Evolutionary conservation across 1,140 invertebrate species (phyloP).

Genomic region (Hylyphantes graminicola): DNA sequence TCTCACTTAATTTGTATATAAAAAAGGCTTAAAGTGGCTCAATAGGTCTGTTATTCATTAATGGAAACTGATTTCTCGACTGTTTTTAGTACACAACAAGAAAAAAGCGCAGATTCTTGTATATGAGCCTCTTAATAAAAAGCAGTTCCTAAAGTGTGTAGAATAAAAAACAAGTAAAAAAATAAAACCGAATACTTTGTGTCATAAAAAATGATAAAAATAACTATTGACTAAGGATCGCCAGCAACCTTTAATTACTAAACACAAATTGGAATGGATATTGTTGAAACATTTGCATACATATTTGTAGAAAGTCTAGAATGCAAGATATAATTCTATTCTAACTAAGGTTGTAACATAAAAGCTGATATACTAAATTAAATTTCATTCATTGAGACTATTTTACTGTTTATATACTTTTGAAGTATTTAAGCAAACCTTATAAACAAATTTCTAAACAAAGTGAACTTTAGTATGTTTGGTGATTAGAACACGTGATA

Average conservation of each 20-base stretch:
- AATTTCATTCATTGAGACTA: not conserved
- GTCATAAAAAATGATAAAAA: not conserved
- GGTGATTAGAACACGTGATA: not conserved
- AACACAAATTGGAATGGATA: slow-evolving; percentile 5
- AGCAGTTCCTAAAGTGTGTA: not conserved
- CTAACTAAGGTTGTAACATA: not conserved
- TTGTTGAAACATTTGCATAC: not conserved
- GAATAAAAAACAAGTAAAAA: not conserved
- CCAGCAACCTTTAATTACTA: slow-evolving; percentile 28
- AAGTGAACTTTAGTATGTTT: not conserved
- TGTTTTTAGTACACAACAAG: not conserved
- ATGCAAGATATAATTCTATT: not conserved
- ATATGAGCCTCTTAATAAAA: not conserved
- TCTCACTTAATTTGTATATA: not conserved
- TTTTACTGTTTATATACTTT: not conserved
- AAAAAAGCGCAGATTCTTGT: not conserved
- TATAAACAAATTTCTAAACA: not conserved
- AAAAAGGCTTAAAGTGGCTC: not conserved
- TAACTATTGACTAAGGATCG: slow-evolving; percentile 23
- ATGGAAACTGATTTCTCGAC: too few relatives aligned
- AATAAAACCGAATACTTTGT: not conserved
- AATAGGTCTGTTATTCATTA: too few relatives aligned
- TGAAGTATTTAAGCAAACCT: not conserved
- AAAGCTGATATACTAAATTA: slow-evolving; percentile 12
- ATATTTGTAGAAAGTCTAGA: not conserved